phyloP scores from a whole-genome alignment of 2,113 vertebrate genomes.

The Callocephalon fimbriatum region DNA sequence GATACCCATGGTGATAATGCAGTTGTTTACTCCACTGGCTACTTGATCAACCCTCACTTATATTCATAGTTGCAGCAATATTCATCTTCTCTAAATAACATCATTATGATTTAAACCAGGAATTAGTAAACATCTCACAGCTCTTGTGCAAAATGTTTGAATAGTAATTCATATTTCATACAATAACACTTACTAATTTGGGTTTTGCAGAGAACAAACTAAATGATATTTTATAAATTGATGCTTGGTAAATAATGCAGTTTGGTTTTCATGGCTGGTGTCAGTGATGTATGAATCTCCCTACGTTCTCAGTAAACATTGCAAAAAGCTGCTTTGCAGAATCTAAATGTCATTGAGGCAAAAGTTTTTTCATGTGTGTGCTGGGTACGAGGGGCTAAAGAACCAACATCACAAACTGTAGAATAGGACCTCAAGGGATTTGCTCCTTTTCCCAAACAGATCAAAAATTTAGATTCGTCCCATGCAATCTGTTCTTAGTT shows the following conservation, averaged over 20 bases:
- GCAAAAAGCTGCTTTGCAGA: not conserved
- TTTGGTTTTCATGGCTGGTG: not conserved
- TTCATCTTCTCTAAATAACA: slow-evolving; percentile 75
- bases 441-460: not conserved
- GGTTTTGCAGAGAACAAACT: slow-evolving; percentile 37
- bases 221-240: slow-evolving; percentile 24
- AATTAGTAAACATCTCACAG: slow-evolving; percentile 84
- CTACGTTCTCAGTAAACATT: not conserved
- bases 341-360: not conserved
- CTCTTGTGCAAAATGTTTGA: slow-evolving; percentile 80
- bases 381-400: not conserved
- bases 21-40: slow-evolving; percentile 58
- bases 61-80: slow-evolving; percentile 70
- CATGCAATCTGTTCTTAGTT: not conserved
- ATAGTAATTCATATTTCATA: slow-evolving; percentile 75
- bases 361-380: fast-evolving
- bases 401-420: not conserved
- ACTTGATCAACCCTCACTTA: slow-evolving; percentile 72
- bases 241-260: slow-evolving; percentile 27
- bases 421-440: not conserved
- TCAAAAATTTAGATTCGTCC: not conserved
- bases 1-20: not conserved
- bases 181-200: slow-evolving; percentile 64
- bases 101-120: slow-evolving; percentile 81
- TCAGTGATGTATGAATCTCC: not conserved